These are phyloP conservation scores for Cinclus mexicanus DNA, from an alignment of 2,113 vertebrate genomes.

Conservation along the genomic window DNA sequence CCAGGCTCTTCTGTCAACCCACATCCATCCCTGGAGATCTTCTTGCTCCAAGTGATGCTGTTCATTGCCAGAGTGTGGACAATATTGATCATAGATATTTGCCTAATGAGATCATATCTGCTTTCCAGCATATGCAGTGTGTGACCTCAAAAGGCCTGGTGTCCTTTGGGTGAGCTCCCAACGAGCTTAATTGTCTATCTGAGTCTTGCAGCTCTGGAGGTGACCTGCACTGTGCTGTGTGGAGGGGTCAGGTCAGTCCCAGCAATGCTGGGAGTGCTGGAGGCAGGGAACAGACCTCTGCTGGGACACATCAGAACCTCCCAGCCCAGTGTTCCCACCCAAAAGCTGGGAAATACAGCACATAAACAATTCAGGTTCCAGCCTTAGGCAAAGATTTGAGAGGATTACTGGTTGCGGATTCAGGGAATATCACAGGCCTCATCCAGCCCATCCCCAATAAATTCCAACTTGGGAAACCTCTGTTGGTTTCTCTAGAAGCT, in stretches of 20 bases:
- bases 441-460: not conserved
- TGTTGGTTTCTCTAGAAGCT: not conserved
- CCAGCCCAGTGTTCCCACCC: not conserved
- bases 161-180: constrained; percentile 25
- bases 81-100: constrained; percentile 54
- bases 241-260: not conserved
- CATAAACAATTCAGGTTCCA: not conserved
- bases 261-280: not conserved
- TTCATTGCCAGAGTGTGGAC: not conserved
- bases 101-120: constrained; percentile 39
- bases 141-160: not conserved
- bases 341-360: not conserved
- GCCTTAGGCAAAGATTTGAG: not conserved
- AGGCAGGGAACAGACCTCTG: not conserved
- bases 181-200: not conserved
- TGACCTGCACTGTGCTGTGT: not conserved
- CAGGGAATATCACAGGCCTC: not conserved
- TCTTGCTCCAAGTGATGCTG: not conserved
- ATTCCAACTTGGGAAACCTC: not conserved
- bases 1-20: not conserved
- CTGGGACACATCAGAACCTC: not conserved
- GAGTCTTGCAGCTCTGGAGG: not conserved
- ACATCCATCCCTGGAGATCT: not conserved
- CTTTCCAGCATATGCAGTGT: not conserved
- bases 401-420: not conserved